A percentile compares a stretch with the other conserved stretches of the same genome.
These are phyloP conservation scores for Carcina quercana DNA, from an alignment of 2,888 invertebrate species.

Conservation along the genomic window DNA sequence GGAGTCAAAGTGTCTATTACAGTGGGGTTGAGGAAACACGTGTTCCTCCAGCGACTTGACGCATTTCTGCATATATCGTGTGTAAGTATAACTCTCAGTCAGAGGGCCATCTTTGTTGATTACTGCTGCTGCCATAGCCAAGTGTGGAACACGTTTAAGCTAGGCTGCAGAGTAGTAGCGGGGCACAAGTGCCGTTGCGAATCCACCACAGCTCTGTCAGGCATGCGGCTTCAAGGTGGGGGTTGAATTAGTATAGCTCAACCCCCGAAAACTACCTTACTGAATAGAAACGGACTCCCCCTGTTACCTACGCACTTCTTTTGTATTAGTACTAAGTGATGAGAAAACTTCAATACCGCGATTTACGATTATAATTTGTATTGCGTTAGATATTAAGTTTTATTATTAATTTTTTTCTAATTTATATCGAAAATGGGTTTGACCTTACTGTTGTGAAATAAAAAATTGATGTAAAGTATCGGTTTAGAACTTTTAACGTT, in stretches of 20 bases:
- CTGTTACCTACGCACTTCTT: not conserved
- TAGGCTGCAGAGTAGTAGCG: not conserved
- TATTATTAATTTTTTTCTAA: not conserved
- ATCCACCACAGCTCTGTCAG: constrained; percentile 14
- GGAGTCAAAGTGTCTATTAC: constrained; percentile 47
- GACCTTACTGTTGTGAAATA: not conserved
- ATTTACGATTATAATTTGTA: constrained; percentile 21
- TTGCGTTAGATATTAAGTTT: constrained; percentile 5
- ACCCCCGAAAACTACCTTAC: constrained; percentile 34
- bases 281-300: constrained; percentile 54
- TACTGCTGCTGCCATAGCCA: too few relatives aligned
- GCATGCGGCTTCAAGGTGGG: constrained; percentile 19
- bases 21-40: constrained; percentile 36
- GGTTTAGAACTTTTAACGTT: not conserved
- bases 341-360: constrained; percentile 27
- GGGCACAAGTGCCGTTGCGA: not conserved
- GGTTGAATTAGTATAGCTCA: constrained; percentile 33
- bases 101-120: too few relatives aligned
- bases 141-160: too few relatives aligned
- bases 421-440: not conserved
- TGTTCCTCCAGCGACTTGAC: constrained; percentile 5
- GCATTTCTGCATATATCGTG: too few relatives aligned
- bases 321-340: constrained; percentile 11
- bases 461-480: not conserved
- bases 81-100: too few relatives aligned